Evolutionary conservation across 2,113 vertebrate species (phyloP), one percentile per base, ranked within the genome.

Genomic region (Pimephales promelas): DNA sequence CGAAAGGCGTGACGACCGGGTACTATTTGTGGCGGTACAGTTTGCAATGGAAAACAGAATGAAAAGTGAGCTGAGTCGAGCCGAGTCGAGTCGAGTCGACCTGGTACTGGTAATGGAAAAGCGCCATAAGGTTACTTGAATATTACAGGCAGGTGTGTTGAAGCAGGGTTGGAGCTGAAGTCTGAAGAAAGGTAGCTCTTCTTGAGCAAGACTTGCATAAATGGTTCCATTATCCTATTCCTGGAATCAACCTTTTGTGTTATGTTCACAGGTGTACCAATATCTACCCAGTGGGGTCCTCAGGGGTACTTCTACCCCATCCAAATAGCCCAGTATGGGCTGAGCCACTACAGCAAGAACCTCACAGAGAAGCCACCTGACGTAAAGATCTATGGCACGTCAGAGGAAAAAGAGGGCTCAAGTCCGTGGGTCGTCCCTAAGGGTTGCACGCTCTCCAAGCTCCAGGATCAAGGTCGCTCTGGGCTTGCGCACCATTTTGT

Each of bases 231-330:
- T 26, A 28, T 49, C 24, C 45, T 3, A 49, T 73, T 49, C 28
- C 45, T 73, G 7, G 24, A n/a, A 73, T 52, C 56, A 80, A 64
- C 9, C n/a, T 11, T 71, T 7, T 82, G 28, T 86, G 8, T 52
- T 26, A 8, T 34, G 36, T 47, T 70, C 20, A 18, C 24, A 97
- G 96, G 96, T 18, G 96, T 97, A 18, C 96, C 96, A 0, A 84
- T 97, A 22, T 97, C 96, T 75, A 97, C 96, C 0, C 96, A 97
- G 79, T 97, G 96, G 96, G 96, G 96, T 4, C 95, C 96, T 18
- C 95, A 97, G 88, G 96, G 96, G 89, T 97, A 97, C 85, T 97
- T 97, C 90, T 97, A 97, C 88, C 95, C 96, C 61, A 97, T 97
- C 90, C 96, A 97, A 90, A 96, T 97, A 24, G 95, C 96, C 0